Evolutionary conservation across 2,113 vertebrate species (phyloP).

Genomic region (Emydura subglobosa): DNA sequence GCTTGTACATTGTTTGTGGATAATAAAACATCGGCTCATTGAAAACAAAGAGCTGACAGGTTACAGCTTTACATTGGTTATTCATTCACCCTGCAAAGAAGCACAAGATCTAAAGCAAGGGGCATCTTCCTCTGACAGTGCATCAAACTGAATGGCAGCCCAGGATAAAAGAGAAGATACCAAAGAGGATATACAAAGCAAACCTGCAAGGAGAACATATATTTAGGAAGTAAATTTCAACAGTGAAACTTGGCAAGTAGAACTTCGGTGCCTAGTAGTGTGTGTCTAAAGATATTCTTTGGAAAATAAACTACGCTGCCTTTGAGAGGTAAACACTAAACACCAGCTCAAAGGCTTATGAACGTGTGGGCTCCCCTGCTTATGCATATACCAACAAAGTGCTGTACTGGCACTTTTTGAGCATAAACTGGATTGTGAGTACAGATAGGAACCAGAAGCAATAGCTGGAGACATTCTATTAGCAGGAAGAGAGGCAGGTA

Average conservation of each 20-base stretch:
- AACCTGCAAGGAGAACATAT: background rate
- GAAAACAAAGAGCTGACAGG: background rate
- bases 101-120: background rate
- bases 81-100: background rate
- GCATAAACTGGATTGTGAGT: background rate
- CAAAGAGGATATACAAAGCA: background rate
- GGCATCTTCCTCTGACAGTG: background rate
- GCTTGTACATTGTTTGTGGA: background rate
- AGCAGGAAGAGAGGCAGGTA: background rate
- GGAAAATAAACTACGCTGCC: background rate
- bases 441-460: slow-evolving; percentile 1
- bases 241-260: background rate
- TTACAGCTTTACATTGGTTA: background rate
- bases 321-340: background rate
- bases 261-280: background rate
- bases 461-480: slow-evolving; percentile 16
- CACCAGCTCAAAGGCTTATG: background rate
- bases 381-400: background rate
- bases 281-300: background rate
- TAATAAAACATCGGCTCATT: background rate
- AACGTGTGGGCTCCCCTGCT: background rate
- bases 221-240: background rate
- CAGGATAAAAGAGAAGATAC: background rate
- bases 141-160: background rate
- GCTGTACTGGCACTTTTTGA: background rate